Evolutionary conservation across 2,888 invertebrate species (phyloP).

Genomic region (Aromia moschata): DNA sequence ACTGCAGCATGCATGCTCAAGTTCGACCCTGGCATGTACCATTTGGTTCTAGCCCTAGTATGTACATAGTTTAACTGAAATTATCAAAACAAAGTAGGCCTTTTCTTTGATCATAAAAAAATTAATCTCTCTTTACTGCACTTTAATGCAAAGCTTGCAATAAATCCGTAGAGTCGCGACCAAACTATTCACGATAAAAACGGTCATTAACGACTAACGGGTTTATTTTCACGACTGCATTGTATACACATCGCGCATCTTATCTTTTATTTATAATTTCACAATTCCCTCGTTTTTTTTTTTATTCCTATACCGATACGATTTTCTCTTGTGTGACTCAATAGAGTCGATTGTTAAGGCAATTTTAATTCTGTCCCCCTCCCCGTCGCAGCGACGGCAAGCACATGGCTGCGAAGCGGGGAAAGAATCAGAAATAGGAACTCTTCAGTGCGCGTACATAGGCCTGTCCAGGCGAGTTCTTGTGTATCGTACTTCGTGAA

Average conservation of each 20-base stretch:
- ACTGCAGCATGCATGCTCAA: too few relatives aligned
- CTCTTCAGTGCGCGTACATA: slow-evolving; percentile 11
- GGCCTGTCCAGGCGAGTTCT: not conserved
- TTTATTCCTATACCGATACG: slow-evolving; percentile 15
- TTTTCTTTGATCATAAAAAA: too few relatives aligned
- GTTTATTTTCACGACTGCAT: not conserved
- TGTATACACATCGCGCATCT: not conserved
- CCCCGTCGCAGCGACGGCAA: not conserved
- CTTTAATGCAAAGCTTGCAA: too few relatives aligned
- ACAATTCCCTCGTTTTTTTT: slow-evolving; percentile 21
- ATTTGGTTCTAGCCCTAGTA: too few relatives aligned
- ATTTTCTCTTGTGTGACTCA: slow-evolving; percentile 10
- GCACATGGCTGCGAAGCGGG: slow-evolving; percentile 16
- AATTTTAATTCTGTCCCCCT: slow-evolving; percentile 4
- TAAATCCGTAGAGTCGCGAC: too few relatives aligned
- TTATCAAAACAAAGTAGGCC: too few relatives aligned
- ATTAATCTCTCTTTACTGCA: too few relatives aligned
- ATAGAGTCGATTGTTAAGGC: slow-evolving; percentile 13
- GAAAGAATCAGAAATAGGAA: slow-evolving; percentile 6
- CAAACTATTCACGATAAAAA: too few relatives aligned
- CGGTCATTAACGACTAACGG: not conserved
- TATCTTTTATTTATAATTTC: slow-evolving; percentile 22
- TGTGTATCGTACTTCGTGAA: not conserved
- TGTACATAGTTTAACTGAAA: too few relatives aligned
- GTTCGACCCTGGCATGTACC: too few relatives aligned